Evolutionary conservation across 2,888 invertebrate genomes (phyloP), one percentile per base, ranked within the genome.

Genomic region (Seira ritae): DNA sequence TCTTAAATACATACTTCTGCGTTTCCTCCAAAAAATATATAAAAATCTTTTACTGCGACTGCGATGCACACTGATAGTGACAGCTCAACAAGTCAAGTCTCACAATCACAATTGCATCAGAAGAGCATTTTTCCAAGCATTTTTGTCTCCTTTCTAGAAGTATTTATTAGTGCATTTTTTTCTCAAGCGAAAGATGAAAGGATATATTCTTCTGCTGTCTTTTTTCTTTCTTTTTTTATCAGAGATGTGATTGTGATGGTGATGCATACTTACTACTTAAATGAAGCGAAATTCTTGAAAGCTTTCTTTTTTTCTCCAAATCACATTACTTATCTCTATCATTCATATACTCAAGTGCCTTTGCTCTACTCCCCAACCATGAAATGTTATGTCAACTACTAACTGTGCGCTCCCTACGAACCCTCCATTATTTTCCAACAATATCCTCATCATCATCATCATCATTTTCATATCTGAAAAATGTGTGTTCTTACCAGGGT

Each of bases 31-130:
- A n/a, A n/a, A n/a, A n/a, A n/a, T n/a, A n/a, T n/a, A n/a, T n/a
- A n/a, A n/a, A n/a, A n/a, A n/a, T n/a, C n/a, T n/a, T n/a, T n/a
- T n/a, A n/a, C n/a, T n/a, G n/a, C n/a, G 31, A 8, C 8, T 31
- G 31, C 8, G 31, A 31, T 31, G 31, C 31, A 31, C 8, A 55
- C 55, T 55, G 62, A 62, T 62, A 20, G 62, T 81, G 75, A 81
- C 75, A 81, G 81, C 76, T 81, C 50, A 71, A 71, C 19, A 71
- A 76, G 68, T 62, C 20, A 62, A 50, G 67, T 20, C 37, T 31
- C 31, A 31, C 8, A 4, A 31, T 31, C 8, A 8, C 31, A 31
- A 2, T 31, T 2, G 3, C 2, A 31, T 31, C 31, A 31, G 31
- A 31, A 24, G 46, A 65, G 65, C 74, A 46, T 67, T 37, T 67